Evolutionary conservation across 2,113 vertebrate species (phyloP).

Genomic region (Pseudorhombus dupliciocellatus): DNA sequence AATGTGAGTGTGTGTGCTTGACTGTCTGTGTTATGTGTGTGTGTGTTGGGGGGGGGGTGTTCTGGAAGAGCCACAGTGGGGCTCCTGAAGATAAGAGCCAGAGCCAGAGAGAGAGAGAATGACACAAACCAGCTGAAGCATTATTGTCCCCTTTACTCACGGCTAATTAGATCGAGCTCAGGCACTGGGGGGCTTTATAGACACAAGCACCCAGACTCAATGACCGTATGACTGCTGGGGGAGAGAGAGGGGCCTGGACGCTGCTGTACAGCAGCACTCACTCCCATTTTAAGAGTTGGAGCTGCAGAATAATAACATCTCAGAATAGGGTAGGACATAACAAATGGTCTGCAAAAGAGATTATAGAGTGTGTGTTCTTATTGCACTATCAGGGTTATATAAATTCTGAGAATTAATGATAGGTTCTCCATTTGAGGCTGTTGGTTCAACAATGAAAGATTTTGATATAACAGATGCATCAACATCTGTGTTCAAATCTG

Average conservation of each 20-base stretch:
- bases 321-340: constrained; percentile 17
- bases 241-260: constrained; percentile 44
- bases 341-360: constrained; percentile 15
- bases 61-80: constrained; percentile 72
- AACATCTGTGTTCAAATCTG: not conserved
- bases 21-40: constrained; percentile 1
- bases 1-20: not conserved
- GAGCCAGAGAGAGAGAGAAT: constrained; percentile 77
- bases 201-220: constrained; percentile 70
- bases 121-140: constrained; percentile 84
- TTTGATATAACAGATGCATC: not conserved
- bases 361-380: constrained; percentile 9
- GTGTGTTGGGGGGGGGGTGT: constrained; percentile 29
- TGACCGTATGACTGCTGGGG: constrained; percentile 51
- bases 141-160: constrained; percentile 84
- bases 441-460: not conserved
- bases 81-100: constrained; percentile 84
- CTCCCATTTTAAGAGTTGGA: constrained; percentile 46
- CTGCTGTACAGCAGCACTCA: constrained; percentile 42
- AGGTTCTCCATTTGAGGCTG: not conserved
- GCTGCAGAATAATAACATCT: constrained; percentile 56
- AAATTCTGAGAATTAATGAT: too few relatives aligned
- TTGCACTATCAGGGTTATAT: not conserved
- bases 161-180: constrained; percentile 83
- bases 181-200: constrained; percentile 71